A percentile compares a stretch with the other conserved stretches of the same genome.
Evolutionary conservation across 2,888 invertebrate genomes (phyloP).

Genomic region (Rhagophthalmus giganteus): DNA sequence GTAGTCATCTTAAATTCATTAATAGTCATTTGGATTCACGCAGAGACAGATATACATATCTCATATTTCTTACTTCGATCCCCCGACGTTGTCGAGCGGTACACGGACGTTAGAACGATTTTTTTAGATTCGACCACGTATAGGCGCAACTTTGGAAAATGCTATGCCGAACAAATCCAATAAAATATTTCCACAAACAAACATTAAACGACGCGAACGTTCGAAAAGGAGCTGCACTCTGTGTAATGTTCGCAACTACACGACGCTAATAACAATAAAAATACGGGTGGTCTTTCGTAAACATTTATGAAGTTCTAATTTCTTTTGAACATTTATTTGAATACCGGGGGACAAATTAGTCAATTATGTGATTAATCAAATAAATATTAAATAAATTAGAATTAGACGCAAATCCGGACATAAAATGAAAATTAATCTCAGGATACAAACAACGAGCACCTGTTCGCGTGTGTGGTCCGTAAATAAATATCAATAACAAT

Average conservation of each 20-base stretch:
- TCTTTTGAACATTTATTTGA: conserved; percentile 8
- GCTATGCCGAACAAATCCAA: conserved; percentile 8
- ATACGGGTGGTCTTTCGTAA: conserved; percentile 24
- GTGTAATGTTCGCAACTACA: conserved; percentile 30
- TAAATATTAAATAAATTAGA: too few species aligned
- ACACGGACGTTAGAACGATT: conserved; percentile 1
- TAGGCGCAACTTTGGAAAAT: conserved; percentile 11
- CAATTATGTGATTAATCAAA: not conserved
- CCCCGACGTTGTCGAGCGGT: conserved; percentile 14
- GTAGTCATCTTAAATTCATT: conserved; percentile 45
- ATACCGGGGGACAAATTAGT: not conserved
- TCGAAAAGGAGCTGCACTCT: conserved; percentile 26
- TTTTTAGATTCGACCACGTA: conserved; percentile 1
- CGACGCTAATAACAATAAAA: conserved; percentile 23
- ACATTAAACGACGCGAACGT: conserved; percentile 31
- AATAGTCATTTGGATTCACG: conserved; percentile 49
- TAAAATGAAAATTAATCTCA: too few species aligned
- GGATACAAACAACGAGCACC: conserved; percentile 16
- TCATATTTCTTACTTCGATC: conserved; percentile 42
- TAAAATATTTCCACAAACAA: conserved; percentile 25
- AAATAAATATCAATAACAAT: conserved; percentile 35
- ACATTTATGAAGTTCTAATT: conserved; percentile 21
- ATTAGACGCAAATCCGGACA: too few species aligned
- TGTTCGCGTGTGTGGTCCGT: conserved; percentile 33
- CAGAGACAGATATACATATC: conserved; percentile 44